Conservation (phyloP, 2,888 invertebrate genomes). For the Mythimna impura region DNA sequence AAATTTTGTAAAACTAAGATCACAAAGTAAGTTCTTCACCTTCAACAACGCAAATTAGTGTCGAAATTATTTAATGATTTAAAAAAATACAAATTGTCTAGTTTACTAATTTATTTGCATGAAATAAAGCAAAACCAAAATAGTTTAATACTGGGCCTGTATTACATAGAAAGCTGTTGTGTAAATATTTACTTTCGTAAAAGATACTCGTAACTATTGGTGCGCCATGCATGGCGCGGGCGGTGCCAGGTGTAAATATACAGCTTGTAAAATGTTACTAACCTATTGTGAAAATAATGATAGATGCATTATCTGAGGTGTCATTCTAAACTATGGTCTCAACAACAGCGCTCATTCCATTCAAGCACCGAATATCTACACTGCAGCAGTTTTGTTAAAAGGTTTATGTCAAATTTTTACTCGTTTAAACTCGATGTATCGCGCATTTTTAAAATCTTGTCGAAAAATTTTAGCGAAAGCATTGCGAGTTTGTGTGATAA, state of each 20-base stretch:
- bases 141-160: conserved; percentile 24
- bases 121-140: neutral
- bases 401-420: conserved; percentile 5
- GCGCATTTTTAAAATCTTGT: conserved; percentile 29
- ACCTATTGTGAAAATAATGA: neutral
- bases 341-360: neutral
- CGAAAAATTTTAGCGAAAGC: conserved; percentile 28
- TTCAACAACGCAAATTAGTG: neutral
- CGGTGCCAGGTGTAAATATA: neutral
- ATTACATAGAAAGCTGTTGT: conserved; percentile 45
- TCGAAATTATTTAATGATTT: conserved; percentile 13
- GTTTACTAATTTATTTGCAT: neutral
- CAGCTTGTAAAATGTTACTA: conserved; percentile 7
- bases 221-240: neutral
- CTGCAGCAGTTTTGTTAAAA: conserved; percentile 9
- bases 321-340: neutral
- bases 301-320: conserved; percentile 7
- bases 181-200: conserved; percentile 34
- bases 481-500: conserved; percentile 63
- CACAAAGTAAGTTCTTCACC: conserved; percentile 7
- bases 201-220: neutral
- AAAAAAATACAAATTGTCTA: conserved; percentile 5
- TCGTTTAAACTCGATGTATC: conserved; percentile 20
- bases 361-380: neutral
- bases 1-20: conserved; percentile 14